Evolutionary conservation across 2,113 vertebrate genomes (phyloP), one percentile per base, ranked within the genome.

Genomic region (Chaetodon auriga): DNA sequence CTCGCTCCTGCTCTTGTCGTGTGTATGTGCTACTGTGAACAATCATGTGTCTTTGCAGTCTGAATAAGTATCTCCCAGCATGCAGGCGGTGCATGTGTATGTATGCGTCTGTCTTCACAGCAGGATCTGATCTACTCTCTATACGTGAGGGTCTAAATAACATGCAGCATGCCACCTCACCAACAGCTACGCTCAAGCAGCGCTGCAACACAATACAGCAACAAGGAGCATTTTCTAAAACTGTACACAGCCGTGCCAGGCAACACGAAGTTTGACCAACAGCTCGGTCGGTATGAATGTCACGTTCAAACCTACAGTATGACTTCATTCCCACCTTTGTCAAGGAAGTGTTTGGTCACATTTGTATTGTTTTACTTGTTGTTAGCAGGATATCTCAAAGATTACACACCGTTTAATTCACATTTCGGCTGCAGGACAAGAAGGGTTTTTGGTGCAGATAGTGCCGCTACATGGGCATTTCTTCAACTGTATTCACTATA

Each of bases 31-130:
- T 18, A 43, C 78, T 80, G 71, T 36, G 55, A 83, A 65, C 68
- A 77, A 62, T 79, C 36, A 66, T 66, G 75, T 63, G 54, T 55
- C 81, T 89, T 86, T 68, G 55, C 87, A 57, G 74, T 63, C 7
- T 69, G 72, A 82, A 80, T 87, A 83, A 80, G 84, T 83, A 63
- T 74, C 75, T 88, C 87, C 10, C 86, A 84, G 86, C 80, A 78
- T 82, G 82, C 61, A 54, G 38, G 68, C 30, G 5, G 65, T 61
- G 81, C 70, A 79, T 86, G 65, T 72, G 84, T 84, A 53, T 89
- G 81, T 82, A 58, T 83, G 77, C 80, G 75, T 78, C 81, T 79
- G 73, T 87, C 80, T 88, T 88, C 89, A 72, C 89, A 88, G 90
- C 78, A 55, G 89, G 84, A 15, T 61, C 38, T 87, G 80, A 87